These are phyloP conservation scores for Ridgeia piscesae DNA, from an alignment of 1,140 invertebrate species.

Conservation along the genomic window DNA sequence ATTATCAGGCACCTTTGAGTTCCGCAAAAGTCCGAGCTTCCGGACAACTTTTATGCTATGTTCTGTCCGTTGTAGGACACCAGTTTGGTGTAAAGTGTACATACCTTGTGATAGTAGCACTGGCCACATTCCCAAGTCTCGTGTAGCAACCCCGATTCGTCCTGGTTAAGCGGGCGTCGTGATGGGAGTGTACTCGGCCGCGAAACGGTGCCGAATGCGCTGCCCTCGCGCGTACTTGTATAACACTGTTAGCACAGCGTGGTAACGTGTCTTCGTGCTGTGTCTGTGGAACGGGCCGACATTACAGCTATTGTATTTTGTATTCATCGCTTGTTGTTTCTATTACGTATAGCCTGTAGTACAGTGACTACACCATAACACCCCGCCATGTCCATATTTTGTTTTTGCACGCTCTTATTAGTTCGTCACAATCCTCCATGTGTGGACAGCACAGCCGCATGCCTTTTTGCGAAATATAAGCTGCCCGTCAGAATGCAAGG, in stretches of 20 bases:
- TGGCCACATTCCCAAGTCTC: not conserved
- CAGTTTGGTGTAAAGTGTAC: not conserved
- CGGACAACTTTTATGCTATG: not conserved
- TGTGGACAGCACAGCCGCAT: too few species aligned
- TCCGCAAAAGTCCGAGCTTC: not conserved
- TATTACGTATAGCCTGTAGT: not conserved
- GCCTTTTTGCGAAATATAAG: too few species aligned
- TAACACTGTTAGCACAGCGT: not conserved
- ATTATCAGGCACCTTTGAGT: not conserved
- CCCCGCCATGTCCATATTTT: too few species aligned
- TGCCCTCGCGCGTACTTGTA: not conserved
- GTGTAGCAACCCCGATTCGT: not conserved
- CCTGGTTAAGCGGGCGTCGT: not conserved
- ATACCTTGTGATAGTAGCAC: not conserved
- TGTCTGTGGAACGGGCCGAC: not conserved
- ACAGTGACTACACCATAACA: not conserved
- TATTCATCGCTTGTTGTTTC: not conserved
- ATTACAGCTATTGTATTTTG: not conserved
- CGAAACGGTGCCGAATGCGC: not conserved
- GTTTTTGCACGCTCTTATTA: too few species aligned
- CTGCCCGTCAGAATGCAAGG: too few species aligned
- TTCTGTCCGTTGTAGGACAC: not conserved
- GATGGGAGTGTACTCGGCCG: not conserved
- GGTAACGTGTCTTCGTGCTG: not conserved
- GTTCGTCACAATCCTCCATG: too few species aligned